These are phyloP conservation scores for Mohoua ochrocephala DNA, from an alignment of 2,113 vertebrate genomes.

Conservation along the genomic window DNA sequence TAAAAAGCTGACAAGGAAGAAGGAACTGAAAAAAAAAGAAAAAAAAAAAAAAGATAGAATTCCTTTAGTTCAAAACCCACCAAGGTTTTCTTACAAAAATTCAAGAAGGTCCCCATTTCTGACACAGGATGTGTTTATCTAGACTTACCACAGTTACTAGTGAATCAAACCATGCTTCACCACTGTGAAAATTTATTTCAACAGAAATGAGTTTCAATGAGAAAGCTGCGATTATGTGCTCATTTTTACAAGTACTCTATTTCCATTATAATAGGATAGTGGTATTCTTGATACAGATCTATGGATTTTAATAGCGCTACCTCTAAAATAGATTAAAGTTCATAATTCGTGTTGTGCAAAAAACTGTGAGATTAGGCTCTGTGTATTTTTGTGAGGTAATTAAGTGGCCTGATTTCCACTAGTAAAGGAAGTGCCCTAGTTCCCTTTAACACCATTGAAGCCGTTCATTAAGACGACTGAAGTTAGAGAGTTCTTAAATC, in stretches of 20 bases:
- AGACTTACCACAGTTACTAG: not conserved
- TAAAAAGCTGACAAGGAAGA: not conserved
- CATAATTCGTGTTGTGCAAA: not conserved
- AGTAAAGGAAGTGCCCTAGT: conserved; percentile 9
- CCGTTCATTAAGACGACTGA: not conserved
- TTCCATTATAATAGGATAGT: not conserved
- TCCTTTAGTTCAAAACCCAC: not conserved
- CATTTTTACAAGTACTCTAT: not conserved
- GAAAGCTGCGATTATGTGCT: not conserved
- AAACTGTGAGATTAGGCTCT: not conserved
- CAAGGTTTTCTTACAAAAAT: not conserved
- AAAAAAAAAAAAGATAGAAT: rapidly evolving
- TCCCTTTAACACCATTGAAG: not conserved
- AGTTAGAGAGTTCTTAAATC: not conserved
- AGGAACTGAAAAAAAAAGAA: not conserved
- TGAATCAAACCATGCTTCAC: not conserved
- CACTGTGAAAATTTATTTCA: not conserved
- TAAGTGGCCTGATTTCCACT: conserved; percentile 11
- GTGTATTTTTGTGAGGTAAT: not conserved
- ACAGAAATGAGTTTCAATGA: not conserved
- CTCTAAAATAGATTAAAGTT: not conserved
- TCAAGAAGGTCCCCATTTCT: not conserved
- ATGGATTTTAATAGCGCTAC: not conserved
- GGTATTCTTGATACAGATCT: not conserved
- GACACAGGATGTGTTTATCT: not conserved